These are phyloP conservation scores for Tenthredo scrophulariae DNA, from an alignment of 2,888 invertebrate species.

Conservation along the genomic window DNA sequence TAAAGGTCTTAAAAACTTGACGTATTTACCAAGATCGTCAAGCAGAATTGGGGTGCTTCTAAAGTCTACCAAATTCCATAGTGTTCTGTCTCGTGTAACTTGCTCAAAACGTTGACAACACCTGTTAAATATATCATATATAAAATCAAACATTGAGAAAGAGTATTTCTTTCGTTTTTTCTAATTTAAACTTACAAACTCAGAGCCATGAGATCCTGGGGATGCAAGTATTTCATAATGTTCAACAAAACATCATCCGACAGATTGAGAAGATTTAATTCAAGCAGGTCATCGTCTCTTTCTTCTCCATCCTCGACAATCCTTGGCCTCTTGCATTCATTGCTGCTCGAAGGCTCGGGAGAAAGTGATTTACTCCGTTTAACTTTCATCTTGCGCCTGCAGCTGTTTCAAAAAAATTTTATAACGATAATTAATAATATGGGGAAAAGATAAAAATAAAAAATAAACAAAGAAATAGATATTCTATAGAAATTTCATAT, in stretches of 20 bases:
- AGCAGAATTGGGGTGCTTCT: conserved; percentile 71
- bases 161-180: too few species aligned
- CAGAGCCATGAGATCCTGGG: conserved; percentile 80
- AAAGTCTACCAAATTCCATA: conserved; percentile 80
- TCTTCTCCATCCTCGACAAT: conserved; percentile 57
- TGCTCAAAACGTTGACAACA: conserved; percentile 79
- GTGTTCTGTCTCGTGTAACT: conserved; percentile 79
- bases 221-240: conserved; percentile 78
- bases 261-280: conserved; percentile 78
- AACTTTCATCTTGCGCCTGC: conserved; percentile 67
- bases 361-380: conserved; percentile 74
- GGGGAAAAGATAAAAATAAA: too few species aligned
- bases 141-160: conserved; percentile 22
- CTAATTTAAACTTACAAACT: conserved; percentile 78
- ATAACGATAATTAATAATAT: neutral
- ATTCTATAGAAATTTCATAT: neutral
- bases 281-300: conserved; percentile 58
- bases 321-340: conserved; percentile 65
- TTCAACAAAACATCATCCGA: conserved; percentile 82
- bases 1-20: conserved; percentile 77
- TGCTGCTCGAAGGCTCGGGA: conserved; percentile 71
- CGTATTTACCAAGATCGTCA: conserved; percentile 75
- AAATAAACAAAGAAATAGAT: neutral
- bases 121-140: conserved; percentile 69
- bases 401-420: conserved; percentile 55